Base-by-base conservation (phyloP, 2,888 invertebrate species). In the Lomographa bimaculata region DNA sequence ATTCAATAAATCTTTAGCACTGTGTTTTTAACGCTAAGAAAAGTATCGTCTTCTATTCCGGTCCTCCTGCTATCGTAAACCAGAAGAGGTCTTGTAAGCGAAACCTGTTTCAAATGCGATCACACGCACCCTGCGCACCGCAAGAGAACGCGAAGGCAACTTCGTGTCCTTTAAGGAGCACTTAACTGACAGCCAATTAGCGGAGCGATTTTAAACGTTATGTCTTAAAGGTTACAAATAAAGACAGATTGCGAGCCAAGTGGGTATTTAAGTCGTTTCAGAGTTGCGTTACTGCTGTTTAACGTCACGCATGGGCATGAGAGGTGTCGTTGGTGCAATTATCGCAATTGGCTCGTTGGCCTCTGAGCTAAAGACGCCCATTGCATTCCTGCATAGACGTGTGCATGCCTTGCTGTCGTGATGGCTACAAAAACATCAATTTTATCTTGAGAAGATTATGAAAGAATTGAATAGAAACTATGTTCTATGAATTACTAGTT, bases 281-380 rank as follows among this genome's bases (percentile, higher is more conserved):
- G 39, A 49, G 70, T 64, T 48, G 58, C 52, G 54, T 59, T 57
- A 56, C 55, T 46, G 54, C 47, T 61, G 60, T 74, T 79, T 78
- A 79, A 73, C 76, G 80, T 82, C 82, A 81, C 83, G 80, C 79
- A 80, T 78, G 78, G 67, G 66, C 75, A 78, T 64, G 70, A 82
- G 82, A 85, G 84, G 86, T 86, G 86, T 84, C 83, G 79, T 76
- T 78, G 72, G 64, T 62, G 78, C 82, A 87, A 89, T 89, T 87
- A 87, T 79, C 71, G 80, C 86, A 87, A 89, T 87, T 89, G 87
- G 87, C 84, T 79, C 79, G 79, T 75, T 79, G 79, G 80, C 73
- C 79, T 79, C 74, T 67, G 64, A 73, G 71, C 68, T 69, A 75
- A 75, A 78, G 80, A 84, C 86, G 85, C 84, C 85, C 86, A 79